Base-by-base conservation (phyloP, 2,888 invertebrate genomes). In the Andrena dorsata region DNA sequence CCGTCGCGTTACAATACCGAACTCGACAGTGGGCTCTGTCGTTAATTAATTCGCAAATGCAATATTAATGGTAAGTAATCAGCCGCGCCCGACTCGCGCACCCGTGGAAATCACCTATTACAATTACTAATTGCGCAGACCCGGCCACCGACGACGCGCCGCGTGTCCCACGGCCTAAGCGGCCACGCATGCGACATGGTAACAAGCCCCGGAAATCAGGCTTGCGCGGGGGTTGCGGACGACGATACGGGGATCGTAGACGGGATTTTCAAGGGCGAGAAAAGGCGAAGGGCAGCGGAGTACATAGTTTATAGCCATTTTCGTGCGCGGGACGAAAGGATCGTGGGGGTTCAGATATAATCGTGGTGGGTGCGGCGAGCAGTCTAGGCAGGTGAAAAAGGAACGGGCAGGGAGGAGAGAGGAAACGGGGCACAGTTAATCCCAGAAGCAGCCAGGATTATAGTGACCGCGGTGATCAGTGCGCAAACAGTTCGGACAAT, bases 51-150 rank as follows among this genome's bases (percentile, higher is more conserved):
- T 92, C 90, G 89, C 89, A 86, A 92, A 90, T 91, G 91, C 90
- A 92, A 92, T 92, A 93, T 93, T 93, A 91, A 93, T 92, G 91
- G 86, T 92, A 92, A 92, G 92, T 92, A 93, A 93, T 93, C 92
- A 92, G 89, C 89, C 82, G 88, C 84, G 75, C 74, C 78, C 66
- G 66, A 65, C 76, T 82, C 70, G 83, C 80, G 49, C 73, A 69
- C 70, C 65, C 82, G 77, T 89, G 77, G 87, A 89, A 88, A 89
- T 88, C 89, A 86, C 88, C 89, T 89, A 92, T 91, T 92, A 91
- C 90, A 91, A 92, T 92, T 91, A 92, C 91, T 92, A 92, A 92
- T 92, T 92, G 90, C 89, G 70, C 80, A 87, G 51, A 32, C 76
- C 73, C 83, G 76, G 41, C 13, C 82, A 76, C 77, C 77, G 84